These are phyloP conservation scores for Catharus bicknelli DNA, from an alignment of 2,113 vertebrate species.

Conservation along the genomic window DNA sequence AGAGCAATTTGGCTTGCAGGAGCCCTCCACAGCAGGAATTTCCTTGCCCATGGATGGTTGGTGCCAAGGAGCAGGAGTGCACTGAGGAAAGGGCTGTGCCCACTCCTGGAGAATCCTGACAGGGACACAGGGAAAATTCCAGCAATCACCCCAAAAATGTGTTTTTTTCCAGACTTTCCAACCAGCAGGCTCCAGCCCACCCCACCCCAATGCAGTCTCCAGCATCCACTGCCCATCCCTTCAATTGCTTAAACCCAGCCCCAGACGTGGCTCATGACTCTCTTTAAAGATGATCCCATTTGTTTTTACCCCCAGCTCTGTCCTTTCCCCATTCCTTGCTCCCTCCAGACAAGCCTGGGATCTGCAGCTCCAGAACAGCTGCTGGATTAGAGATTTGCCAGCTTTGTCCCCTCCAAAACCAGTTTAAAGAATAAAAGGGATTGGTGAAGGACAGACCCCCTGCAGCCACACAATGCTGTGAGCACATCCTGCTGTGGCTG, in stretches of 20 bases:
- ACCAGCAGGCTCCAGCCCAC: background rate
- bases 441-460: background rate
- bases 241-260: background rate
- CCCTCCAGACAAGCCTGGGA: background rate
- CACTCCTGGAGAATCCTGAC: background rate
- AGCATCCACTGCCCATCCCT: background rate
- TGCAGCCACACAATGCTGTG: accelerated
- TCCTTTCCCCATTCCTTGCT: background rate
- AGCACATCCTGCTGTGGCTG: background rate
- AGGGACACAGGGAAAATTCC: background rate
- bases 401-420: background rate
- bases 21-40: background rate
- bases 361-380: background rate
- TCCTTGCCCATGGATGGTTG: background rate
- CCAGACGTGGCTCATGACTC: accelerated
- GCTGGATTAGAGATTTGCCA: background rate
- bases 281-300: accelerated
- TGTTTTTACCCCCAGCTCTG: background rate
- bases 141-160: background rate
- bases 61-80: background rate
- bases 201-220: accelerated
- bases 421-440: background rate
- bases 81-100: background rate
- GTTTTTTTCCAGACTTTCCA: background rate
- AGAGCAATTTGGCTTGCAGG: background rate